Evolutionary conservation across 2,888 invertebrate species (phyloP).

Genomic region (Crioceris asparagi): DNA sequence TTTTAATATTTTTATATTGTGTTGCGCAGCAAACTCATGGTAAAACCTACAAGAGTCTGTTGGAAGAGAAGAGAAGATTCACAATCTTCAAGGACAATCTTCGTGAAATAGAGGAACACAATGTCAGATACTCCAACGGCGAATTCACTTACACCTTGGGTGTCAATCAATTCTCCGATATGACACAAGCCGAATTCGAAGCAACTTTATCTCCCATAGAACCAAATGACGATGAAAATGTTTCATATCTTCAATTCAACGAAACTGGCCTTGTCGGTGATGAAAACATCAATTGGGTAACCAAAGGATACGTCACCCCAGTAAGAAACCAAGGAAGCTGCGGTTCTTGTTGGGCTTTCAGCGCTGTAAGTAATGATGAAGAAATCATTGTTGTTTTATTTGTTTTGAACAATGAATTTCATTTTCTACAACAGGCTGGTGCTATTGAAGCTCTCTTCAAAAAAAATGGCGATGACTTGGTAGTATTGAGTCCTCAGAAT

Average conservation of each 20-base stretch:
- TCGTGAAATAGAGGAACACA: constrained; percentile 10
- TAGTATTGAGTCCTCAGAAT: constrained; percentile 34
- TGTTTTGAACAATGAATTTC: not conserved
- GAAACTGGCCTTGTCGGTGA: constrained; percentile 1
- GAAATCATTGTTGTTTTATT: not conserved
- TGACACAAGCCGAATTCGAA: constrained; percentile 10
- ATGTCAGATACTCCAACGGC: constrained; percentile 11
- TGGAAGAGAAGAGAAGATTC: constrained; percentile 9
- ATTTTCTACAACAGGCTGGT: constrained; percentile 18
- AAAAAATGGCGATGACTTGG: constrained; percentile 23
- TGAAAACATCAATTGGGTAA: constrained; percentile 11
- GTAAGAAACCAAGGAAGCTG: constrained; percentile 11
- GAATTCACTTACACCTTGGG: constrained; percentile 8
- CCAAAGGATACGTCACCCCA: constrained; percentile 6
- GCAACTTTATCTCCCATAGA: too few relatives aligned
- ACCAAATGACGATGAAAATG: not conserved
- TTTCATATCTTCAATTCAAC: not conserved
- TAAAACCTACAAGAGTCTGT: constrained; percentile 8
- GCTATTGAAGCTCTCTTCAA: constrained; percentile 28
- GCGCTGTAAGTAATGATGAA: constrained; percentile 8
- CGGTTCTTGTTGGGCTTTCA: constrained; percentile 12
- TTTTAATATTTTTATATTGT: too few relatives aligned
- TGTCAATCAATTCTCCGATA: constrained; percentile 12
- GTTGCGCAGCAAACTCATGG: constrained; percentile 9
- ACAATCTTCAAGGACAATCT: constrained; percentile 11